Percentiles rank a stretch among this genome's conserved stretches.
Evolutionary conservation across 2,888 invertebrate species (phyloP).

Genomic region (Polia nebulosa): DNA sequence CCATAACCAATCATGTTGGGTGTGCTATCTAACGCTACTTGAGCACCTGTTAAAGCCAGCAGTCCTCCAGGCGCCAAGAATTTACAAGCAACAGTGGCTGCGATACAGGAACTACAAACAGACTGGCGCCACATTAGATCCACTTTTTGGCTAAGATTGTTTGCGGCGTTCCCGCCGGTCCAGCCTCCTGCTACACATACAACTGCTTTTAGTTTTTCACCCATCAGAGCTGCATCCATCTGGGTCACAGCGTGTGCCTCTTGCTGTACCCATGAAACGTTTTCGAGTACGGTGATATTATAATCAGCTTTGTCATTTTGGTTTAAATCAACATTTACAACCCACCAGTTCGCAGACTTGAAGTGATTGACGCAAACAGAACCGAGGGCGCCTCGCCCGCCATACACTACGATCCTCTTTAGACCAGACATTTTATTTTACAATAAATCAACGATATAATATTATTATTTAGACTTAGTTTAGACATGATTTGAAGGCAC

Average conservation of each 20-base stretch:
- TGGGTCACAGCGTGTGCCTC: slow-evolving; percentile 93
- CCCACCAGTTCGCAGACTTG: slow-evolving; percentile 97
- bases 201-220: slow-evolving; percentile 97
- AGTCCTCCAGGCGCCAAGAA: slow-evolving; percentile 97
- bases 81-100: slow-evolving; percentile 96
- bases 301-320: slow-evolving; percentile 97
- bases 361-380: slow-evolving; percentile 96
- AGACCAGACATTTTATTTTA: slow-evolving; percentile 88
- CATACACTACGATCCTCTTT: slow-evolving; percentile 96
- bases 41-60: slow-evolving; percentile 98
- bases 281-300: slow-evolving; percentile 96
- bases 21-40: slow-evolving; percentile 96
- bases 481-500: background rate
- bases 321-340: slow-evolving; percentile 95
- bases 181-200: slow-evolving; percentile 99
- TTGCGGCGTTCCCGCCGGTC: slow-evolving; percentile 98
- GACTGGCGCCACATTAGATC: slow-evolving; percentile 99
- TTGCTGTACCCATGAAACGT: slow-evolving; percentile 94
- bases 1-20: slow-evolving; percentile 94
- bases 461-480: no score
- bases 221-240: slow-evolving; percentile 92
- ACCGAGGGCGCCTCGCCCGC: slow-evolving; percentile 98
- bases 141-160: slow-evolving; percentile 97
- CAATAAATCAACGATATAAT: background rate
- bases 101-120: slow-evolving; percentile 98